Evolutionary conservation across 2,888 invertebrate species (phyloP).

Genomic region (Mimachlamys varia): DNA sequence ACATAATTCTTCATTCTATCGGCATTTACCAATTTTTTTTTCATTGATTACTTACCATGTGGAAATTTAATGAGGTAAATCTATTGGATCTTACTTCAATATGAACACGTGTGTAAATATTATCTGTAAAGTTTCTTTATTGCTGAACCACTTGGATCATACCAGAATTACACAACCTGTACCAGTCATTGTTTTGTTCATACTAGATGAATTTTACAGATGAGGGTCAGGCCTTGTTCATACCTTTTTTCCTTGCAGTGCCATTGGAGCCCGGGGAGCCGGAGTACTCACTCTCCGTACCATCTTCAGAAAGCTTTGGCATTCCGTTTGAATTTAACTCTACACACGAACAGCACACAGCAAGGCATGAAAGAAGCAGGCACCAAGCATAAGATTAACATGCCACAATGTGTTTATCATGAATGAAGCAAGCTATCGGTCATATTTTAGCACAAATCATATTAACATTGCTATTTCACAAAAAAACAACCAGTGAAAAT

Average conservation of each 20-base stretch:
- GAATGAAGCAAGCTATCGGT: slow-evolving; percentile 16
- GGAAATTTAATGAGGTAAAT: no score
- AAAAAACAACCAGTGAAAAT: slow-evolving; percentile 24
- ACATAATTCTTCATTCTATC: no score
- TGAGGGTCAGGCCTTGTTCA: not conserved
- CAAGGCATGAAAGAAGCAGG: slow-evolving; percentile 54
- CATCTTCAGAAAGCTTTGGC: slow-evolving; percentile 54
- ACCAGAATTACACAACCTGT: not conserved
- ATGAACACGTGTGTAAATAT: no score
- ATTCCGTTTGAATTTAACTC: slow-evolving; percentile 55
- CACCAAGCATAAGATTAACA: slow-evolving; percentile 52
- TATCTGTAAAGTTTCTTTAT: no score
- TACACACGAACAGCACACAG: slow-evolving; percentile 47
- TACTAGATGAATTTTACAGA: not conserved
- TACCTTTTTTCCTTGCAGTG: slow-evolving; percentile 28
- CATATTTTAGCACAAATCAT: slow-evolving; percentile 23
- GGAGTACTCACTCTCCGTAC: slow-evolving; percentile 53
- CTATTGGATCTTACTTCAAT: no score
- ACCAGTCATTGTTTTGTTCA: not conserved
- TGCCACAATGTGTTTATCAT: slow-evolving; percentile 39
- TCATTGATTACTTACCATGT: no score
- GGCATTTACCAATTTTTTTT: no score
- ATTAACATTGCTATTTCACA: slow-evolving; percentile 37
- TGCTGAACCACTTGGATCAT: not conserved
- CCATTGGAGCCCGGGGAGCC: slow-evolving; percentile 45